Evolutionary conservation across 2,113 vertebrate species (phyloP).

Genomic region (Panurus biarmicus): DNA sequence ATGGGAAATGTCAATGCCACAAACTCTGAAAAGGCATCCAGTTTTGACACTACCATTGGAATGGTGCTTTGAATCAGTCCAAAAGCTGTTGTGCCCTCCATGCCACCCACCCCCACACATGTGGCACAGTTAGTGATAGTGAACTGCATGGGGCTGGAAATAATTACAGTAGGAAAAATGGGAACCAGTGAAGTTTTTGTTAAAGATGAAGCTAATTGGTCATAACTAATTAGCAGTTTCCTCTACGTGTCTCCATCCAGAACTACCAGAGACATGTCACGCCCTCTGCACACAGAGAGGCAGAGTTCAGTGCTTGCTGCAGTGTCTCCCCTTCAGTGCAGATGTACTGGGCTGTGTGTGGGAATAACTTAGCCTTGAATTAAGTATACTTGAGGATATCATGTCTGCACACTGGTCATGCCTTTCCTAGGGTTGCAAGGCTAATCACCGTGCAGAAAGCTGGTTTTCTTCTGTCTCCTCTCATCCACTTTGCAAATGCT

Average conservation of each 20-base stretch:
- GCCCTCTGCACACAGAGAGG: not conserved
- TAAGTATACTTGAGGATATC: not conserved
- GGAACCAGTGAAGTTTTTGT: not conserved
- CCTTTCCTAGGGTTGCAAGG: not conserved
- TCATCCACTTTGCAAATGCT: not conserved
- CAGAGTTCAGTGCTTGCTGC: not conserved
- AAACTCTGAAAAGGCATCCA: not conserved
- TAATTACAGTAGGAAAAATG: not conserved
- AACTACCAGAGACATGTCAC: fast-evolving
- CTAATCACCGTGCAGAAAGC: not conserved
- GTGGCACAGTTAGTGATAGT: not conserved
- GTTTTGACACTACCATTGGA: not conserved
- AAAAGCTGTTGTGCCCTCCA: fast-evolving
- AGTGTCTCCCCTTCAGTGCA: not conserved
- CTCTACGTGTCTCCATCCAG: fast-evolving
- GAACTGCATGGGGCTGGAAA: not conserved
- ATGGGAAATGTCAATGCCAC: not conserved
- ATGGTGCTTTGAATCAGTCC: not conserved
- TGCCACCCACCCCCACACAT: fast-evolving
- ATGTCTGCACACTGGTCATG: not conserved
- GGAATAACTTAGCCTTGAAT: not conserved
- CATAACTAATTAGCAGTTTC: not conserved
- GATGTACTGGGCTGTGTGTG: not conserved
- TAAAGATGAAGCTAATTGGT: not conserved
- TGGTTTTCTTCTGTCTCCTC: not conserved